A percentile compares a stretch with the other conserved stretches of the same genome.
These are phyloP conservation scores for Notiomystis cincta DNA, from an alignment of 2,113 vertebrate species.

Conservation along the genomic window DNA sequence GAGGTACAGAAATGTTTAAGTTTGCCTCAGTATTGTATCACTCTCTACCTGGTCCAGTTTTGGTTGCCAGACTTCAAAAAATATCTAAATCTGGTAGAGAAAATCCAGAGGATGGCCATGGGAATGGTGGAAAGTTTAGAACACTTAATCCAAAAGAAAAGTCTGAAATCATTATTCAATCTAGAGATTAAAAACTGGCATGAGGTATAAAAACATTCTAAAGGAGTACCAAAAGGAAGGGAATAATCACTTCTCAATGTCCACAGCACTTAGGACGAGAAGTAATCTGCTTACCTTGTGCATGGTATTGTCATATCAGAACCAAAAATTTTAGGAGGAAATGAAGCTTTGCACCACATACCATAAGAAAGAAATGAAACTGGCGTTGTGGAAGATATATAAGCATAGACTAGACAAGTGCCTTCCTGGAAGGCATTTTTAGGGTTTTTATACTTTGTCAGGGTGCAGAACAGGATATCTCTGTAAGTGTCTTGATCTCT, in stretches of 20 bases:
- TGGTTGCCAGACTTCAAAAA: not conserved
- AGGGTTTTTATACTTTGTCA: not conserved
- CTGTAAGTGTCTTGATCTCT: not conserved
- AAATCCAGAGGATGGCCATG: not conserved
- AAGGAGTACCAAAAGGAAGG: not conserved
- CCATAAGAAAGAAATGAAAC: not conserved
- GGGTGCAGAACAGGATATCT: not conserved
- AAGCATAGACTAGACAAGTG: not conserved
- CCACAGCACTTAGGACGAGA: not conserved
- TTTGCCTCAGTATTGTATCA: not conserved
- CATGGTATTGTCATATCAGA: not conserved
- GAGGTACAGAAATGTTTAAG: rapidly evolving
- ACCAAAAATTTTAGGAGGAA: not conserved
- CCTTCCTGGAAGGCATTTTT: not conserved
- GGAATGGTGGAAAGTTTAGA: not conserved
- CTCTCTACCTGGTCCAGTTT: not conserved
- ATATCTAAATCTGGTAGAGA: not conserved
- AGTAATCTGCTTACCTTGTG: not conserved
- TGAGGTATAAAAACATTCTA: not conserved
- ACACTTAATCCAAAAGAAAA: not conserved
- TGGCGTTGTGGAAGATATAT: not conserved
- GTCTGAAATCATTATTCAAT: not conserved
- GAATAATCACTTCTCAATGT: not conserved
- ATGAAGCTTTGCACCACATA: not conserved
- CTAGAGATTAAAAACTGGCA: not conserved